Percentiles rank a stretch among this genome's conserved stretches.
Evolutionary conservation across 2,888 invertebrate species (phyloP).

Genomic region (Gibbula magus): DNA sequence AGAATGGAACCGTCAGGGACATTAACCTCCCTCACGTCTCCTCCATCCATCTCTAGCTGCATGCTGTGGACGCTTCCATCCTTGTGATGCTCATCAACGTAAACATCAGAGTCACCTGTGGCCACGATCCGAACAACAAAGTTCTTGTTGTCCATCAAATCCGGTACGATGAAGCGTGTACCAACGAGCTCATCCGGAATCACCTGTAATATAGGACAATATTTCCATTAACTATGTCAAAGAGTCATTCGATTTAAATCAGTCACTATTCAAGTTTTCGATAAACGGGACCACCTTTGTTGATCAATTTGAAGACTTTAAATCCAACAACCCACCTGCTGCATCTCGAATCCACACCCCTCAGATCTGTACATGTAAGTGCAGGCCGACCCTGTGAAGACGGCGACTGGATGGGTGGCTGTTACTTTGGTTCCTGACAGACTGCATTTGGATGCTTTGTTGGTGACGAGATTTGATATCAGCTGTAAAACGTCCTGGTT

Average conservation of each 20-base stretch:
- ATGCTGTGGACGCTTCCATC: constrained; percentile 5
- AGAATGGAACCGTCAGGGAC: constrained; percentile 1
- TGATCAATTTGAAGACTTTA: neutral
- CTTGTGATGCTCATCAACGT: constrained; percentile 6
- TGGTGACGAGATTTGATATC: neutral
- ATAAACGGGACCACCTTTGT: no score
- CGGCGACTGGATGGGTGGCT: constrained; percentile 7
- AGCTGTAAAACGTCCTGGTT: constrained; percentile 3
- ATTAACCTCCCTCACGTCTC: neutral
- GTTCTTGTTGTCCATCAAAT: neutral
- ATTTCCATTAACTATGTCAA: no score
- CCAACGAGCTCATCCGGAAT: constrained; percentile 19
- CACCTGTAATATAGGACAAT: neutral
- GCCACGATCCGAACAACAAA: neutral
- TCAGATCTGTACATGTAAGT: neutral
- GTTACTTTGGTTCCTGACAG: neutral
- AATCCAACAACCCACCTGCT: neutral
- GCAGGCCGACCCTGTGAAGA: constrained; percentile 17
- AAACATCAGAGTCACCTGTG: neutral
- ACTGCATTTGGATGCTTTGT: neutral
- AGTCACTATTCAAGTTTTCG: no score
- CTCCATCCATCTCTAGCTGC: neutral
- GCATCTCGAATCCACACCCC: neutral
- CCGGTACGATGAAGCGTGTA: constrained; percentile 24
- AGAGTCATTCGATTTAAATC: no score